These are phyloP conservation scores for Drosophila aff. DNA, from an alignment of 1,140 invertebrate genomes.

Conservation along the genomic window DNA sequence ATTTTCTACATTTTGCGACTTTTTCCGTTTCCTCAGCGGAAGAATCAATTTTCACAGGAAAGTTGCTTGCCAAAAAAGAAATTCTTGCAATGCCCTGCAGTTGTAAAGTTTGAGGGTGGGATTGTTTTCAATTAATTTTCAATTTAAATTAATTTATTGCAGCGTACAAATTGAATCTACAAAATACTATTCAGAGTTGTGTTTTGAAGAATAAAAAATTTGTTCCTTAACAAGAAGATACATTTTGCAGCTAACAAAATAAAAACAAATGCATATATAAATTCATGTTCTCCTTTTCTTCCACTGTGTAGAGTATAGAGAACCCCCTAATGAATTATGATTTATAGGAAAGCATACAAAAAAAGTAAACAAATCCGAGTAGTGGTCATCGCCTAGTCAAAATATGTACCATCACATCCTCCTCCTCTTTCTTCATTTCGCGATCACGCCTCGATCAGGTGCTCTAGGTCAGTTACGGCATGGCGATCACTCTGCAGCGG, in stretches of 20 bases:
- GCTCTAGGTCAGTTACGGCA: slow-evolving; percentile 81
- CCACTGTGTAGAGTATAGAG: background rate
- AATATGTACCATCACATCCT: slow-evolving; percentile 2
- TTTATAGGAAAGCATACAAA: slow-evolving; percentile 7
- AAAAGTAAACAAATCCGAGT: slow-evolving; percentile 36
- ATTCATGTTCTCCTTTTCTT: background rate
- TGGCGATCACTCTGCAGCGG: slow-evolving; percentile 29
- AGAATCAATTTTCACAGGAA: background rate
- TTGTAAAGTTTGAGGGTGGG: background rate
- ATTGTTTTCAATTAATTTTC: background rate
- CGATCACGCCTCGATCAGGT: slow-evolving; percentile 75
- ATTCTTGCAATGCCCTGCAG: background rate
- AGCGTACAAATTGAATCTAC: background rate
- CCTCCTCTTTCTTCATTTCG: slow-evolving; percentile 27
- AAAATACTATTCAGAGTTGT: background rate
- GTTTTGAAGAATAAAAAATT: background rate
- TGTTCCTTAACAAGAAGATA: background rate
- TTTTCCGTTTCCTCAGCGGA: slow-evolving; percentile 45
- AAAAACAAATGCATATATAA: background rate
- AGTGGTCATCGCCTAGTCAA: slow-evolving; percentile 19
- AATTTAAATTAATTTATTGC: background rate
- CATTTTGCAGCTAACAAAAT: background rate
- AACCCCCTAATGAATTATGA: slow-evolving; percentile 1
- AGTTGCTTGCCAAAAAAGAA: slow-evolving; percentile 27
- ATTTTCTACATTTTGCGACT: background rate